Percentiles rank a stretch among this genome's conserved stretches.
phyloP scores from a whole-genome alignment of 2,888 invertebrate species.

The Ophioninae sp. region DNA sequence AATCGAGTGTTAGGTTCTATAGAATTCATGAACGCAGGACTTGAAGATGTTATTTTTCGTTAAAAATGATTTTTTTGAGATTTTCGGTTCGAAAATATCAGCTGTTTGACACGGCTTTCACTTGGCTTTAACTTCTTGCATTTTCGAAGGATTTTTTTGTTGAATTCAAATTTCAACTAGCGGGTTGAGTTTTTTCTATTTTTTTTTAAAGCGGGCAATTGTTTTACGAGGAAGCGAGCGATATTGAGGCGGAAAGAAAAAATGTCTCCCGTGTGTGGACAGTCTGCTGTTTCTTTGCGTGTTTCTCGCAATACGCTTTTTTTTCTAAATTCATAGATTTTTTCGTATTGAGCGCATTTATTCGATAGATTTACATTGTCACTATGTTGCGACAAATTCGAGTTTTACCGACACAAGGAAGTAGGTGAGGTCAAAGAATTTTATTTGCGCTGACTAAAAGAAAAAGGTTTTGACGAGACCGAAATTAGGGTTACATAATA shows the following conservation, averaged over 20 bases:
- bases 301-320: neutral
- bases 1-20: no score
- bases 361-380: neutral
- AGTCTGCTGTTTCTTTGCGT: conserved; percentile 6
- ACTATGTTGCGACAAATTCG: conserved; percentile 59
- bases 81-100: no score
- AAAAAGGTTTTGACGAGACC: neutral
- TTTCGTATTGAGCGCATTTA: neutral
- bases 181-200: neutral
- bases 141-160: no score
- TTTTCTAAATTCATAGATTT: conserved; percentile 40
- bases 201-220: neutral
- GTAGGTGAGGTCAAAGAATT: conserved; percentile 42
- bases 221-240: neutral
- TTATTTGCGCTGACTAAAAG: neutral
- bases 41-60: no score
- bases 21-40: no score
- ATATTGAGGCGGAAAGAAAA: neutral
- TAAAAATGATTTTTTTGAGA: no score
- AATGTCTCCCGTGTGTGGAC: neutral
- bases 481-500: conserved; percentile 19
- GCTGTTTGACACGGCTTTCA: no score
- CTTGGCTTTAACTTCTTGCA: no score
- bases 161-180: neutral
- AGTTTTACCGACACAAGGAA: conserved; percentile 28